Percentiles rank a stretch among this genome's conserved stretches.
These are phyloP conservation scores for Diaperis boleti DNA, from an alignment of 2,888 invertebrate genomes.

Conservation along the genomic window DNA sequence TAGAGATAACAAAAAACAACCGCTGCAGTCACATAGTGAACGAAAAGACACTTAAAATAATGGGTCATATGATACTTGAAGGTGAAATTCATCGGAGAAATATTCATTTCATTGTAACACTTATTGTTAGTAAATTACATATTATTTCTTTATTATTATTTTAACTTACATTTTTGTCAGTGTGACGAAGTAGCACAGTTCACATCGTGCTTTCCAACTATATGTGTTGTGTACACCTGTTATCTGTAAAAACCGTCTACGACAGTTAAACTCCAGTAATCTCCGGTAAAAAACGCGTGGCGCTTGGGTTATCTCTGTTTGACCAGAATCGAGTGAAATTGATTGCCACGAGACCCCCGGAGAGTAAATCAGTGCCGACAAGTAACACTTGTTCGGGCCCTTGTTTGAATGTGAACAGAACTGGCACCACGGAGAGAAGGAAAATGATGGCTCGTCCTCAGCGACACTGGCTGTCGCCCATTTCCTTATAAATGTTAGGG, in stretches of 20 bases:
- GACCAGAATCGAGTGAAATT: conserved; percentile 55
- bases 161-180: no score
- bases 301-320: conserved; percentile 53
- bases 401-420: conserved; percentile 51
- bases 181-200: no score
- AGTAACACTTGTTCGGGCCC: conserved; percentile 52
- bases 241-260: conserved; percentile 17
- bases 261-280: conserved; percentile 45
- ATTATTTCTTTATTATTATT: no score
- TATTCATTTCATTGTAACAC: no score
- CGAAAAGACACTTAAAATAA: no score
- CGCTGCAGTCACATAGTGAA: no score
- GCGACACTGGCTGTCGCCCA: conserved; percentile 36
- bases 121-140: no score
- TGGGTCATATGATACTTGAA: no score
- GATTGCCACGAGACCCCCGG: conserved; percentile 51
- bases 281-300: conserved; percentile 41
- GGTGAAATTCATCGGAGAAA: no score
- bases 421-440: conserved; percentile 42
- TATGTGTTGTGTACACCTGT: neutral
- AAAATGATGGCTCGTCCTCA: conserved; percentile 48
- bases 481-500: conserved; percentile 44
- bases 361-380: conserved; percentile 54
- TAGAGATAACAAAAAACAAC: no score
- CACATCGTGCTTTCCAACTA: neutral